phyloP scores from a whole-genome alignment of 2,888 invertebrate species.

The Seira sanloemensis region DNA sequence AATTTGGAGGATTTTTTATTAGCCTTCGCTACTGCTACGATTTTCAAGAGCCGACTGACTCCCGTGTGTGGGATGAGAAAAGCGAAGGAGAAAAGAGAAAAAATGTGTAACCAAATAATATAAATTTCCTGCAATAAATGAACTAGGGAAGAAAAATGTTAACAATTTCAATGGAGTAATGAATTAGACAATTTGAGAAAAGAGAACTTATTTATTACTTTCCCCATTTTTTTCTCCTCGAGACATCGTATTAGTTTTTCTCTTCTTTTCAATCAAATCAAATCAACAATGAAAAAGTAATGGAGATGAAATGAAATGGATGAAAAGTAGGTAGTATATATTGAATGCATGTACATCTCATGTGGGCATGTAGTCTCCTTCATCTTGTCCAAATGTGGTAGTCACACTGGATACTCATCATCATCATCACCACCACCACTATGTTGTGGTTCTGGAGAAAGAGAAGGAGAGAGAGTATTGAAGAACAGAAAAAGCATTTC shows the following conservation, averaged over 20 bases:
- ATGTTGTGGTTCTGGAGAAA: neutral
- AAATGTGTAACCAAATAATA: neutral
- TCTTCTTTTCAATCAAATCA: slow-evolving; percentile 48
- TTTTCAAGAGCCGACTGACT: too few relatives aligned
- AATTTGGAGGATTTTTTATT: neutral
- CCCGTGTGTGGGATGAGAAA: neutral
- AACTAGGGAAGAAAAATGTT: slow-evolving; percentile 24
- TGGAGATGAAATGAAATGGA: slow-evolving; percentile 43
- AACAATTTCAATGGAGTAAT: slow-evolving; percentile 41
- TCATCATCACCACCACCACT: neutral
- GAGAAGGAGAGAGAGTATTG: neutral
- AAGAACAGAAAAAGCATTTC: neutral
- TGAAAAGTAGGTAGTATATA: neutral
- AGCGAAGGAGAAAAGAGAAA: neutral
- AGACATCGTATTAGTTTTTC: neutral
- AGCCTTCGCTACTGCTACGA: too few relatives aligned
- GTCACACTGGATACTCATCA: neutral
- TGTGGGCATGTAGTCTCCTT: neutral
- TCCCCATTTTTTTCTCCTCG: neutral
- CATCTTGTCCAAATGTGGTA: neutral
- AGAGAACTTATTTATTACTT: slow-evolving; percentile 35
- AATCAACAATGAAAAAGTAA: slow-evolving; percentile 48
- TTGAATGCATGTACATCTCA: neutral
- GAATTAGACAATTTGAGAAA: slow-evolving; percentile 33
- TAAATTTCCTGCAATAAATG: neutral